Conservation (phyloP, 2,888 invertebrate species). For the Gonocerus acuteangulatus region DNA sequence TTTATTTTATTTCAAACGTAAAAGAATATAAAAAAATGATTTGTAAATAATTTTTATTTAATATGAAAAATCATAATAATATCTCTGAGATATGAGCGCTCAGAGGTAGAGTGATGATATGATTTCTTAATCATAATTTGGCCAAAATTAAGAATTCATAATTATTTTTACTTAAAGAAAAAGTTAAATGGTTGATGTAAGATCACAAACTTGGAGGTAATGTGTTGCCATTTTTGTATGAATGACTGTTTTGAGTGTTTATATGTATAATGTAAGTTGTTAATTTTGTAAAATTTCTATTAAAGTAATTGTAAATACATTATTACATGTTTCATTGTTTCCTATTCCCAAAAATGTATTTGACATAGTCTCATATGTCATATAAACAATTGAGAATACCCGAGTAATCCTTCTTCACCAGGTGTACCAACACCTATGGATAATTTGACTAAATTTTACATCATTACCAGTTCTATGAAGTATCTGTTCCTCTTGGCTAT, state of each 20-base stretch:
- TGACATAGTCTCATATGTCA: no score
- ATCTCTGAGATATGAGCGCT: background rate
- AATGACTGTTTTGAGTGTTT: constrained; percentile 16
- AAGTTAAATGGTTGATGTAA: background rate
- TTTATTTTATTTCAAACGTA: no score
- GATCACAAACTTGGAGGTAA: background rate
- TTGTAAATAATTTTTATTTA: background rate
- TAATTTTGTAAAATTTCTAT: constrained; percentile 22
- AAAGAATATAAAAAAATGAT: background rate
- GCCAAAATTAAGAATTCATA: background rate
- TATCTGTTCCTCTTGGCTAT: no score
- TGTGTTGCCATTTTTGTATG: constrained; percentile 28
- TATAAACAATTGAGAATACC: no score
- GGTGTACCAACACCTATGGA: no score
- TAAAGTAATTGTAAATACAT: constrained; percentile 14
- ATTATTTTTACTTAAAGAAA: background rate
- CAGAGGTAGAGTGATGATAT: background rate
- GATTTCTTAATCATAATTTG: no score
- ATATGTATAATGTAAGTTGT: constrained; percentile 12
- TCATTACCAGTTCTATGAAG: no score
- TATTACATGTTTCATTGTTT: background rate
- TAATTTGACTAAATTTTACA: no score
- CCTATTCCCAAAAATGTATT: background rate
- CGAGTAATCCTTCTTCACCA: no score
- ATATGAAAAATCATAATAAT: background rate